Evolutionary conservation across 2,113 vertebrate species (phyloP).

Genomic region (Atractosteus spatula): DNA sequence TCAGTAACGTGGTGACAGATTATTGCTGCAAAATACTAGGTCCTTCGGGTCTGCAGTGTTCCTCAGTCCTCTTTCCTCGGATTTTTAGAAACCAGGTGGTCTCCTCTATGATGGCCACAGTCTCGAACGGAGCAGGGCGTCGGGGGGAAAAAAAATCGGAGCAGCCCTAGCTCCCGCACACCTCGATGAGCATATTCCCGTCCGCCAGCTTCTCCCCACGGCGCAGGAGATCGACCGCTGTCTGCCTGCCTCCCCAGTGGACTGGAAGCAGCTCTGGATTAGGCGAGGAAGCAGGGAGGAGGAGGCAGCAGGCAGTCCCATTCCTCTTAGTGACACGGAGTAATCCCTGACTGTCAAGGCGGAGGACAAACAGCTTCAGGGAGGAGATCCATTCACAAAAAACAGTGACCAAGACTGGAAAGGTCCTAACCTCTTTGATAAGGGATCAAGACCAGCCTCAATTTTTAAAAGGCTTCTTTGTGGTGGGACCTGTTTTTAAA

Average conservation of each 20-base stretch:
- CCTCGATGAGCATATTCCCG: neutral
- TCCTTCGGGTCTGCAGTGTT: too few relatives aligned
- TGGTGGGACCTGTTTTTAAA: neutral
- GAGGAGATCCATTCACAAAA: neutral
- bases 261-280: neutral
- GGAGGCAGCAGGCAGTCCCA: neutral
- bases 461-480: slow-evolving; percentile 2
- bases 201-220: neutral
- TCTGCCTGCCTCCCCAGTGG: neutral
- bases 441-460: slow-evolving; percentile 1
- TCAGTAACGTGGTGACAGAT: too few relatives aligned
- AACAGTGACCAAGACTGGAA: slow-evolving; percentile 4
- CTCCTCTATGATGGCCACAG: neutral
- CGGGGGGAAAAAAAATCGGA: neutral
- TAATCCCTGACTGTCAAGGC: neutral
- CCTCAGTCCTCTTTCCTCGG: too few relatives aligned
- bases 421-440: neutral
- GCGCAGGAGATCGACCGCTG: neutral
- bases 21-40: too few relatives aligned
- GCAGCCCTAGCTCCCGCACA: neutral
- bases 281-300: neutral
- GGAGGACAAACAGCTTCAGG: too few relatives aligned
- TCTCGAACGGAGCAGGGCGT: neutral
- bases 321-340: neutral
- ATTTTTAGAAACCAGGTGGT: too few relatives aligned